Conservation (phyloP, 1,140 invertebrate genomes). For the Drosophila murphyi region DNA sequence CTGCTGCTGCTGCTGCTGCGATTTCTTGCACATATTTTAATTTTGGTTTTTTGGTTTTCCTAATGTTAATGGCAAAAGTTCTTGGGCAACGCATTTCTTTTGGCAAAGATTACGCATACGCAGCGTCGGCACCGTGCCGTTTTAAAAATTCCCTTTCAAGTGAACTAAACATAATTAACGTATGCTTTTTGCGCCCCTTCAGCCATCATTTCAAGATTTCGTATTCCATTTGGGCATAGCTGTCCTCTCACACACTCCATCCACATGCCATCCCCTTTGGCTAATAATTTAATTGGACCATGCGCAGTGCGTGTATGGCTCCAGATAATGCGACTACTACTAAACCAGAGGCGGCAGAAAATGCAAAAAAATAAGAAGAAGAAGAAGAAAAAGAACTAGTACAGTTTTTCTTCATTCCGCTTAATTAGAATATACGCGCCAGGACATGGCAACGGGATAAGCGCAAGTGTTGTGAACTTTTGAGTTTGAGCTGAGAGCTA, state of each 20-base stretch:
- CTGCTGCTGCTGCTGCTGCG: constrained; percentile 48
- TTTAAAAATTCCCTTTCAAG: constrained; percentile 76
- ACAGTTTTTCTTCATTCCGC: constrained; percentile 71
- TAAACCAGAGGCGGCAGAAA: constrained; percentile 37
- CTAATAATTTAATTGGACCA: constrained; percentile 80
- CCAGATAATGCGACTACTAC: constrained; percentile 33
- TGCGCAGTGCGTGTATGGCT: constrained; percentile 64
- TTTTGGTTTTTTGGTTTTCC: constrained; percentile 28
- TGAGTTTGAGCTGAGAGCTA: constrained; percentile 35
- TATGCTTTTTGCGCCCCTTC: constrained; percentile 68
- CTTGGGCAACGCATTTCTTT: constrained; percentile 25
- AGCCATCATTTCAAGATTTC: constrained; percentile 61
- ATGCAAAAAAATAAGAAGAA: neutral
- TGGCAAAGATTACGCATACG: constrained; percentile 56
- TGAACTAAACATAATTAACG: constrained; percentile 71
- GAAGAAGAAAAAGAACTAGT: constrained; percentile 49
- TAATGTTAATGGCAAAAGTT: constrained; percentile 58
- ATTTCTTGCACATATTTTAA: constrained; percentile 61
- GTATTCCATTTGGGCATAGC: constrained; percentile 45
- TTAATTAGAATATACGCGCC: constrained; percentile 76
- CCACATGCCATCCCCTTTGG: constrained; percentile 21
- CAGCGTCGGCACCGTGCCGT: constrained; percentile 23
- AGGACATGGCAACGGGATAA: constrained; percentile 25
- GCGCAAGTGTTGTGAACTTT: constrained; percentile 58
- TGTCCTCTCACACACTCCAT: neutral